Percentiles rank a stretch among this genome's conserved stretches.
These are phyloP conservation scores for Sandelia bainsii DNA, from an alignment of 2,797 vertebrate species.

Conservation along the genomic window DNA sequence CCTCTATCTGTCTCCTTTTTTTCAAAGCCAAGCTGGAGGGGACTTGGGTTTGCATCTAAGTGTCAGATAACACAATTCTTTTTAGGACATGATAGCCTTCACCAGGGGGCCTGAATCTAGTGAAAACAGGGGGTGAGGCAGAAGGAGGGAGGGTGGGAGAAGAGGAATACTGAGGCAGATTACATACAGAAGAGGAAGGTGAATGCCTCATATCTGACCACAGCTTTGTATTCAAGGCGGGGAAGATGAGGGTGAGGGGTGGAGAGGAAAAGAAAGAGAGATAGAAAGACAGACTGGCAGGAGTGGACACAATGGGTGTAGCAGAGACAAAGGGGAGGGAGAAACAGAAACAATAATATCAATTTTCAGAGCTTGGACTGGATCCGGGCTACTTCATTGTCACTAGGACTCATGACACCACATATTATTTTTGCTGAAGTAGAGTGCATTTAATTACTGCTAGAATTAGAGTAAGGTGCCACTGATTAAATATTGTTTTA, in stretches of 20 bases:
- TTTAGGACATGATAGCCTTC: constrained; percentile 79
- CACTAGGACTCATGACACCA: constrained; percentile 37
- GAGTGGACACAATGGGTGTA: constrained; percentile 66
- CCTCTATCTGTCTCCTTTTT: constrained; percentile 38
- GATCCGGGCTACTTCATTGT: constrained; percentile 48
- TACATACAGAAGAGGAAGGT: constrained; percentile 50
- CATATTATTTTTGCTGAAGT: constrained; percentile 23
- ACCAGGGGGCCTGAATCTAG: constrained; percentile 69
- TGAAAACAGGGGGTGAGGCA: constrained; percentile 50
- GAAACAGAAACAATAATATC: constrained; percentile 78
- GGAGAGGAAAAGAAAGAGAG: constrained; percentile 64
- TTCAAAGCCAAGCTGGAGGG: constrained; percentile 76
- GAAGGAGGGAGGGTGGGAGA: constrained; percentile 29
- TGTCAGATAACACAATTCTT: constrained; percentile 81
- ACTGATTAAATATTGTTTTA: not conserved
- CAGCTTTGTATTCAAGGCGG: constrained; percentile 61
- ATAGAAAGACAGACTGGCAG: constrained; percentile 63
- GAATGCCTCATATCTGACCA: constrained; percentile 52
- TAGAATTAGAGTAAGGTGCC: not conserved
- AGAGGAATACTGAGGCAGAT: constrained; percentile 47
- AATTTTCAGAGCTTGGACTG: constrained; percentile 74
- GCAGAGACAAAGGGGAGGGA: constrained; percentile 70
- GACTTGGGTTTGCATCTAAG: constrained; percentile 64
- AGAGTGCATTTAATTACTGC: not conserved
- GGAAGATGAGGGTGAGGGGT: constrained; percentile 46